A percentile compares a stretch with the other conserved stretches of the same genome.
Conservation (phyloP, 2,888 invertebrate genomes). For the Thereva nobilitata region DNA sequence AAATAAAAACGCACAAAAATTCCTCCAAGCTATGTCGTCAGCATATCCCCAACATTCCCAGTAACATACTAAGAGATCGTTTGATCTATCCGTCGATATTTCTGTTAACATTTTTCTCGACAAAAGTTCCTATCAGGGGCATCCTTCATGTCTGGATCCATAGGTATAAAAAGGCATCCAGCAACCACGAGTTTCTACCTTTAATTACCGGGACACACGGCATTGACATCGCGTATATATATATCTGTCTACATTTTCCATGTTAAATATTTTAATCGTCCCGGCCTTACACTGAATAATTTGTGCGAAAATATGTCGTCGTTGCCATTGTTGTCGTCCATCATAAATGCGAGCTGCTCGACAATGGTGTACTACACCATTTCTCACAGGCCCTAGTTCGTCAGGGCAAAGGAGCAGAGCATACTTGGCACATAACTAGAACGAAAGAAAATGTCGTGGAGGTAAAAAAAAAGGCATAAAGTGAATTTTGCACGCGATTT, state of each 20-base stretch:
- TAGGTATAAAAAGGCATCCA: conserved; percentile 41
- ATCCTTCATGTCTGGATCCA: too few species aligned
- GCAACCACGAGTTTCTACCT: conserved; percentile 45
- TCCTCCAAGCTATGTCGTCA: too few species aligned
- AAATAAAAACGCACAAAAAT: too few species aligned
- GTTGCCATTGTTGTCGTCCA: conserved; percentile 19
- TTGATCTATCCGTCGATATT: too few species aligned
- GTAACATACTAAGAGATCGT: too few species aligned
- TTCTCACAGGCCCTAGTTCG: conserved; percentile 12
- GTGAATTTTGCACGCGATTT: conserved; percentile 18
- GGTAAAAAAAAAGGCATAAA: neutral
- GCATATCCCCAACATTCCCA: too few species aligned
- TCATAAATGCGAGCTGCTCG: neutral
- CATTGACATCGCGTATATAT: neutral
- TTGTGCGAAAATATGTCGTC: conserved; percentile 25
- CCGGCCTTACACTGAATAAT: conserved; percentile 22
- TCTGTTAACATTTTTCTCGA: too few species aligned
- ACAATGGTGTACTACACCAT: too few species aligned
- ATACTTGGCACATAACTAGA: conserved; percentile 1
- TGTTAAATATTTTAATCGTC: conserved; percentile 31
- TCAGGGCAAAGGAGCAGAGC: conserved; percentile 4
- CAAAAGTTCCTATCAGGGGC: too few species aligned
- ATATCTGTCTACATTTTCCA: conserved; percentile 21
- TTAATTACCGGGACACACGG: conserved; percentile 12
- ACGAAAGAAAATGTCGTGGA: conserved; percentile 3